Conservation (phyloP, 2,888 invertebrate species). For the Strigamia crassipes region DNA sequence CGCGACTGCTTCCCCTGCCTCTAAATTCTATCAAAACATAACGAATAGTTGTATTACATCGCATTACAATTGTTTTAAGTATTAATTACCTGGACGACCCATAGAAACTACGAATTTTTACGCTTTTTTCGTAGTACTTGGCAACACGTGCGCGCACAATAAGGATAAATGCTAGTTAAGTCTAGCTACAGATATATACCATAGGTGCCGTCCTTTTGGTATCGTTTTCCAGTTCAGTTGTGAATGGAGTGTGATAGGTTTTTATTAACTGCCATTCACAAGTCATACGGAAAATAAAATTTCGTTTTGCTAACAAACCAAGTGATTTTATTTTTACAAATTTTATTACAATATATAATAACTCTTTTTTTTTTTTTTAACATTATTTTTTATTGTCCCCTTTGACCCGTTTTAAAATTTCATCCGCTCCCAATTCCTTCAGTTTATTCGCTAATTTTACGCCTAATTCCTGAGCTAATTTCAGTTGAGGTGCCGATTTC, state of each 20-base stretch:
- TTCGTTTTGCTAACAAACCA: too few relatives aligned
- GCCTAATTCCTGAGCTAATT: background rate
- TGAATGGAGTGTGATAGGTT: too few relatives aligned
- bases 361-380: background rate
- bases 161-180: background rate
- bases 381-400: background rate
- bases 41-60: too few relatives aligned
- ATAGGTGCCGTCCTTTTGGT: too few relatives aligned
- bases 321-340: too few relatives aligned
- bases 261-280: too few relatives aligned
- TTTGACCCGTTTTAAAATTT: background rate
- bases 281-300: too few relatives aligned
- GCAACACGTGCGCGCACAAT: background rate
- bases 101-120: background rate
- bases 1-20: slow-evolving; percentile 52
- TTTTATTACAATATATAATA: background rate
- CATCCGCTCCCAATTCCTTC: background rate
- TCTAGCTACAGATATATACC: background rate
- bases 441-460: background rate
- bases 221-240: too few relatives aligned
- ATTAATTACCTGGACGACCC: background rate
- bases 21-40: background rate
- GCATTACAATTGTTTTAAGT: too few relatives aligned
- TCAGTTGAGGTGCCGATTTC: background rate
- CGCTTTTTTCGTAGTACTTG: background rate